A percentile compares a stretch with the other conserved stretches of the same genome.
Evolutionary conservation across 2,888 invertebrate genomes (phyloP).

Genomic region (Phytoseiulus persimilis): DNA sequence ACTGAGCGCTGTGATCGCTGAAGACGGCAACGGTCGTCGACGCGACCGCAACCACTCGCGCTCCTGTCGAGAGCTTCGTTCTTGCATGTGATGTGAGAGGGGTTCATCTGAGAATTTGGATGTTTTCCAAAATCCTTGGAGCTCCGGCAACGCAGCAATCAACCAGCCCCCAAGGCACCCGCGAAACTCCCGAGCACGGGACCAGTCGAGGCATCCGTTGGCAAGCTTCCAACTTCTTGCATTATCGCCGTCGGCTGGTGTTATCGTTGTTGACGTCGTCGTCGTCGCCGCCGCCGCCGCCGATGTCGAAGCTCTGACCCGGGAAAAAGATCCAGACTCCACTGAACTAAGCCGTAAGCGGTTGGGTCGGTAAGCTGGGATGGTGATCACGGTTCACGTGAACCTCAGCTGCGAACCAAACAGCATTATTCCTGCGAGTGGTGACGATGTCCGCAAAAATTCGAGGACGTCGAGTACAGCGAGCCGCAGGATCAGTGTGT

Average conservation of each 20-base stretch:
- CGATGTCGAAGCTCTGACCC: background rate
- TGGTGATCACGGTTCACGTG: constrained; percentile 23
- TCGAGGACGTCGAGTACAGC: background rate
- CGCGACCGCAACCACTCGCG: no score
- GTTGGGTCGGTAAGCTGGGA: background rate
- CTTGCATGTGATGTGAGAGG: background rate
- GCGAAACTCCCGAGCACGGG: background rate
- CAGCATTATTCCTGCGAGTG: background rate
- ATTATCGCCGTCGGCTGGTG: background rate
- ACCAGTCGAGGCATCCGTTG: background rate
- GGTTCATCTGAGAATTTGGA: background rate
- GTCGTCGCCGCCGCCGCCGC: background rate
- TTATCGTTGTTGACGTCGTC: background rate
- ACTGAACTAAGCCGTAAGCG: background rate
- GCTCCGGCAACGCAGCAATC: background rate
- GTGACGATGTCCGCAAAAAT: background rate
- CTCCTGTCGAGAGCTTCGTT: background rate
- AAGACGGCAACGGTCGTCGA: no score
- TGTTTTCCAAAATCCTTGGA: background rate
- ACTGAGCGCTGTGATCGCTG: no score
- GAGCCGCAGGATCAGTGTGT: background rate
- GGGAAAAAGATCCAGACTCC: background rate
- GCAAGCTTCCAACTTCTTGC: background rate
- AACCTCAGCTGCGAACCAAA: constrained; percentile 17
- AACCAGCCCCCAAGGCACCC: background rate